Base-by-base conservation (phyloP, 2,113 vertebrate species). In the Ursus arctos region DNA sequence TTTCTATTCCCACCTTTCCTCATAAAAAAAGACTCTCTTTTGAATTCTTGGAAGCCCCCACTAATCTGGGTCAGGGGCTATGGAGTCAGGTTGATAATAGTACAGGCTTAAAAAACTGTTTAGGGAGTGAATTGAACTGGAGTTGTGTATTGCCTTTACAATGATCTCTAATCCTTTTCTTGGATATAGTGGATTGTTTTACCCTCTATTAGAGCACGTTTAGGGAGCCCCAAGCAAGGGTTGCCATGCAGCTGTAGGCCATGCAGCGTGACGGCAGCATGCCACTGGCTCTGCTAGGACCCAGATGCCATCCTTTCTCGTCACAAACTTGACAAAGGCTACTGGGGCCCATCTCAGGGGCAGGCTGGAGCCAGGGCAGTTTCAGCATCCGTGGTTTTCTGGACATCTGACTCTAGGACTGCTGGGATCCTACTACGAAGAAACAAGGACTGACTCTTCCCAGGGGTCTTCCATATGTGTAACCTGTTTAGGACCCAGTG, bases 1-100 rank as follows among this genome's bases (percentile, higher is more conserved):
- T 87, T 96, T 81, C 51, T 72, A 16, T 92, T 96, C 65, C 16
- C 14, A 82, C 33, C 9, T 2, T 77, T 95, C n/a, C 26, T 94
- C 51, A 91, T 8, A 2, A 72, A 87, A 93, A 94, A 88, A 93
- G 8, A 86, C 79, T 87, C 65, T 76, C 72, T 28, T 28, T 16
- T 71, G 12, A 93, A 91, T 43, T 94, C 84, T 72, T 93, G 22
- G 67, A 33, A 90, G 22, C 33, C 77, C 53, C 26, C 16, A 40
- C n/a, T 86, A 91, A 72, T 47, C 33, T 79, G 26, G 43, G 15
- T 86, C 61, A 47, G n/a, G 77, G 49, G 28, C 43, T 96, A 16
- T 5, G 76, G 59, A 16, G 21, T 82, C 63, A 93, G 33, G 28
- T 26, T 49, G 18, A 91, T 74, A 55, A 88, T 69, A 49, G 51